Conservation (phyloP, 2,888 invertebrate species). For the Sipha maydis region DNA sequence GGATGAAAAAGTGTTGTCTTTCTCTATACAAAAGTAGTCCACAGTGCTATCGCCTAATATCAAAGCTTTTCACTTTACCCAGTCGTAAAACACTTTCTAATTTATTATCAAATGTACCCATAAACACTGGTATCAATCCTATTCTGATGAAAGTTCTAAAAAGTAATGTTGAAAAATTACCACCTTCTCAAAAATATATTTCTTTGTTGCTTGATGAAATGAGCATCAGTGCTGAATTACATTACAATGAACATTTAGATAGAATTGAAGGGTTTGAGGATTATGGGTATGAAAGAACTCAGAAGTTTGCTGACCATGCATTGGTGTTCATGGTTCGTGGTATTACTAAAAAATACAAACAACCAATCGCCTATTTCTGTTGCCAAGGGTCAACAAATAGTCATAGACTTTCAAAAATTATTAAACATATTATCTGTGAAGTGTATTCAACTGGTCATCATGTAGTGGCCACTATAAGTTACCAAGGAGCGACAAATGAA, state of each 20-base stretch:
- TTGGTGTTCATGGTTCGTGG: not conserved
- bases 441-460: not conserved
- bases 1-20: not conserved
- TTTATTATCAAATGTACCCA: not conserved
- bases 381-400: conserved; percentile 11
- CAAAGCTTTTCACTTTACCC: not conserved
- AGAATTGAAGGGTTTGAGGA: not conserved
- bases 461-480: not conserved
- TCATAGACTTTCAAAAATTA: not conserved
- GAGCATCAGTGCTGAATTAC: not conserved
- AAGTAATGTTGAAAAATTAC: not conserved
- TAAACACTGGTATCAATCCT: not conserved
- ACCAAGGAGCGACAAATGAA: conserved; percentile 7
- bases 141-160: not conserved
- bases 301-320: not conserved
- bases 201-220: conserved; percentile 3
- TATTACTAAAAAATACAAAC: not conserved
- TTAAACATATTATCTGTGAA: not conserved
- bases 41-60: not conserved
- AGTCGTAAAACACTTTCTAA: not conserved
- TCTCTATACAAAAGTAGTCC: not conserved
- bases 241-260: not conserved
- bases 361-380: not conserved
- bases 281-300: not conserved
- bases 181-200: not conserved